Base-by-base conservation (phyloP, 2,113 vertebrate species). In the Burhinus bistriatus region DNA sequence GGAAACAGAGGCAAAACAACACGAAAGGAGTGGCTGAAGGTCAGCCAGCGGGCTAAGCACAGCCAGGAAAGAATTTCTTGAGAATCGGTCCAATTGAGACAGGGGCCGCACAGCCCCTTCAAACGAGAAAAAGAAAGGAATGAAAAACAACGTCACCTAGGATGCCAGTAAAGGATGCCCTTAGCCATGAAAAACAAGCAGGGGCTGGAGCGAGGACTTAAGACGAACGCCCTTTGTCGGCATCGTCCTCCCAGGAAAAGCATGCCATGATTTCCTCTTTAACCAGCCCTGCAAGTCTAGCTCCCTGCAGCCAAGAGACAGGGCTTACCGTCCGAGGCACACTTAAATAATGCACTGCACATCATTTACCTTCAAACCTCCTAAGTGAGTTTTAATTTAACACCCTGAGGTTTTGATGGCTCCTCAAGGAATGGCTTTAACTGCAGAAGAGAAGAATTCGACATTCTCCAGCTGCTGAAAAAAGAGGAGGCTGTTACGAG, bases 281-380 rank as follows among this genome's bases (percentile, higher is more conserved):
- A 54, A n/a, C 12, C 64, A 59, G 69, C 58, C 49, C 38, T 21
- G 44, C 21, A 49, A 47, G 47, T 22, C 49, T 49, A 12, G 22
- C 49, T 49, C 52, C 49, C 38, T 18, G 38, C 3, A 47, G 61
- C 2, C 1, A 36, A 54, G n/a, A 30, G 57, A 29, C 25, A 16
- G 38, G 49, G 45, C 57, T 87, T 16, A 17, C 29, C 14, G 0
- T 13, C n/a, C 21, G 4, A 15, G 32, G 20, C 2, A 17, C 1
- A 17, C 22, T 18, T 45, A 26, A 52, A 15, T 8, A 27, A 64
- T 2, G 15, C 18, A 30, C 44, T 17, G 30, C 7, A 45, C 26
- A 11, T 15, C 10, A 8, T 70, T 55, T 20, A 55, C 57, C 52
- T 49, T 52, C 73, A 59, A 32, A 17, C 10, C 30, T 55, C 58